Evolutionary conservation across 2,797 vertebrate genomes (phyloP).

Genomic region (Sebastes goodei): DNA sequence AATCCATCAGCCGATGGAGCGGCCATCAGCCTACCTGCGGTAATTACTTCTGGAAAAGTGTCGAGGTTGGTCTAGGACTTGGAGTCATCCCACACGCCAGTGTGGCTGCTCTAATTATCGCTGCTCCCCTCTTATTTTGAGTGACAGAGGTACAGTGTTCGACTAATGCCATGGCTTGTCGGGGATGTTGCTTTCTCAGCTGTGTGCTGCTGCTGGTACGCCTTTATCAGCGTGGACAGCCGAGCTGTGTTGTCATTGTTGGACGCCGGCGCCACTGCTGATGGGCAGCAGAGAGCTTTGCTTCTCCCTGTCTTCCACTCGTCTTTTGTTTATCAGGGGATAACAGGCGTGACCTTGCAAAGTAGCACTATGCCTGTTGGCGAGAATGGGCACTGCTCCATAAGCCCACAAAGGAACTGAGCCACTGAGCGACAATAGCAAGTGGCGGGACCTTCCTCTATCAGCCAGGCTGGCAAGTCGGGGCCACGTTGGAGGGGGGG

Average conservation of each 20-base stretch:
- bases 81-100: conserved; percentile 58
- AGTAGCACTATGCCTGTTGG: conserved; percentile 48
- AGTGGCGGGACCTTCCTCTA: conserved; percentile 30
- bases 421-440: conserved; percentile 41
- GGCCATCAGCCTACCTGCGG: conserved; percentile 59
- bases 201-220: conserved; percentile 22
- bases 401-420: conserved; percentile 42
- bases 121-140: conserved; percentile 60
- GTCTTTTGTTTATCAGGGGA: conserved; percentile 77
- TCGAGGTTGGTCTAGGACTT: conserved; percentile 37
- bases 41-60: conserved; percentile 67
- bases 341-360: conserved; percentile 79
- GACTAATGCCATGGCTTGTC: conserved; percentile 51
- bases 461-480: conserved; percentile 38
- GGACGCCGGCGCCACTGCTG: conserved; percentile 36
- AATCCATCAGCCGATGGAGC: conserved; percentile 64
- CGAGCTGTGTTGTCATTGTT: conserved; percentile 51
- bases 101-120: conserved; percentile 70
- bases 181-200: conserved; percentile 42
- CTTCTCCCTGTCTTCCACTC: conserved; percentile 41
- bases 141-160: conserved; percentile 66
- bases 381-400: conserved; percentile 50
- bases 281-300: conserved; percentile 46
- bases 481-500: not conserved
- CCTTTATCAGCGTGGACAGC: conserved; percentile 71